Percentiles rank a stretch among this genome's conserved stretches.
Conservation (phyloP, 2,797 vertebrate species). For the Distichodus sexfasciatus region DNA sequence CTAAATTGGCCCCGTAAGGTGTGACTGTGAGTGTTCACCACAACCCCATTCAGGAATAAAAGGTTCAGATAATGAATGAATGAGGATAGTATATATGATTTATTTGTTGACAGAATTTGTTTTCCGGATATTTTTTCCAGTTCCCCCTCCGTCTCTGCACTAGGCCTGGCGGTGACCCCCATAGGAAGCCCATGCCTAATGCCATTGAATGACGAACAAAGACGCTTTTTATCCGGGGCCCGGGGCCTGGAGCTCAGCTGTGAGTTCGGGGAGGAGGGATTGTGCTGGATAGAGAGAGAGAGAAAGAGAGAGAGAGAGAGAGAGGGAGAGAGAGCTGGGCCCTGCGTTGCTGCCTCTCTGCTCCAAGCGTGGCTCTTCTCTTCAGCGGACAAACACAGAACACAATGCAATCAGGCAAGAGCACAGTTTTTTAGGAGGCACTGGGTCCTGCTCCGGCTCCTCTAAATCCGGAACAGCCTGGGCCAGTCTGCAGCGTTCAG, state of each 20-base stretch:
- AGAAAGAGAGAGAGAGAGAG: constrained; percentile 30
- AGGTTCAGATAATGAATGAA: too few species aligned
- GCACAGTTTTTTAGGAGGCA: constrained; percentile 50
- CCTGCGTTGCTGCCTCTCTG: constrained; percentile 39
- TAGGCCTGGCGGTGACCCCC: constrained; percentile 83
- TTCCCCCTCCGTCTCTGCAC: constrained; percentile 63
- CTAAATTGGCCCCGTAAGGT: too few species aligned
- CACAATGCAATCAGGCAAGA: constrained; percentile 60
- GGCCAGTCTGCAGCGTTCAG: constrained; percentile 40
- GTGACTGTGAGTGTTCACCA: too few species aligned
- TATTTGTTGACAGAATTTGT: constrained; percentile 50
- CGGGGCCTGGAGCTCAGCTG: constrained; percentile 56
- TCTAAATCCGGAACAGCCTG: constrained; percentile 37
- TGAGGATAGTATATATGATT: too few species aligned
- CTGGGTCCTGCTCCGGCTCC: constrained; percentile 41
- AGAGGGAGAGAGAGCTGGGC: constrained; percentile 31
- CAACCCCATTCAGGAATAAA: too few species aligned
- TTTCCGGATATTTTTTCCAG: constrained; percentile 62
- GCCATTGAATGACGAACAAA: constrained; percentile 88
- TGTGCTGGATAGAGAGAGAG: constrained; percentile 42
- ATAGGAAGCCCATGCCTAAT: constrained; percentile 90
- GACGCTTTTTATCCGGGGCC: constrained; percentile 81
- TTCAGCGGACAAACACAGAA: constrained; percentile 56
- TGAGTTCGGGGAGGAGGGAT: constrained; percentile 73
- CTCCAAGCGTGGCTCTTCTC: constrained; percentile 52